Percentiles rank a stretch among this genome's conserved stretches.
Evolutionary conservation across 2,797 vertebrate genomes (phyloP).

Genomic region (Neosilurus hyrtlii): DNA sequence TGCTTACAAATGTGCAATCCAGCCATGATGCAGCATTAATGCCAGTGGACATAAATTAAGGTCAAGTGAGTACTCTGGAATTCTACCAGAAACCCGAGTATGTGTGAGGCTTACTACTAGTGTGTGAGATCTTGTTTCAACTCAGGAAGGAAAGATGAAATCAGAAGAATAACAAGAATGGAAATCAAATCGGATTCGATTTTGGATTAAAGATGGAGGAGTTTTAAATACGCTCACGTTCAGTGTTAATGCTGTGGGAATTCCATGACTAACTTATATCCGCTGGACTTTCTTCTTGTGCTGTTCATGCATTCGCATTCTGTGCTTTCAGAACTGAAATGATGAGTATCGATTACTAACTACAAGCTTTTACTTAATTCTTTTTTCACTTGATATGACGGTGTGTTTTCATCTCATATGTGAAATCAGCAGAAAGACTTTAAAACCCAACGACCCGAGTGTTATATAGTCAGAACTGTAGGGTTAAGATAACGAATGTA

Average conservation of each 20-base stretch:
- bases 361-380: background rate
- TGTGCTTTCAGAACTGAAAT: background rate
- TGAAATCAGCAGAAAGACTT: background rate
- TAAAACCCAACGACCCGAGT: background rate
- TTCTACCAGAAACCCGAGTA: background rate
- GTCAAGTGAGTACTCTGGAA: conserved; percentile 9
- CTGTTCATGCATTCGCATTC: background rate
- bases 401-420: background rate
- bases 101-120: background rate
- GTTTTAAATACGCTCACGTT: background rate
- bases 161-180: background rate
- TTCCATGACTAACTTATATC: background rate
- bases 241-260: background rate
- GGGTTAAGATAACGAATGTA: background rate
- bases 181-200: background rate
- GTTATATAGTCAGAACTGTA: background rate
- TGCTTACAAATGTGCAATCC: background rate
- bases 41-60: background rate
- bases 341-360: background rate
- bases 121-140: background rate
- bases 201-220: background rate
- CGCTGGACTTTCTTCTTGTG: background rate
- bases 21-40: background rate
- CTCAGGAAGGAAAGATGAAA: background rate
- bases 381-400: background rate